Evolutionary conservation across 2,888 invertebrate species (phyloP).

Genomic region (Orgyia antiqua): DNA sequence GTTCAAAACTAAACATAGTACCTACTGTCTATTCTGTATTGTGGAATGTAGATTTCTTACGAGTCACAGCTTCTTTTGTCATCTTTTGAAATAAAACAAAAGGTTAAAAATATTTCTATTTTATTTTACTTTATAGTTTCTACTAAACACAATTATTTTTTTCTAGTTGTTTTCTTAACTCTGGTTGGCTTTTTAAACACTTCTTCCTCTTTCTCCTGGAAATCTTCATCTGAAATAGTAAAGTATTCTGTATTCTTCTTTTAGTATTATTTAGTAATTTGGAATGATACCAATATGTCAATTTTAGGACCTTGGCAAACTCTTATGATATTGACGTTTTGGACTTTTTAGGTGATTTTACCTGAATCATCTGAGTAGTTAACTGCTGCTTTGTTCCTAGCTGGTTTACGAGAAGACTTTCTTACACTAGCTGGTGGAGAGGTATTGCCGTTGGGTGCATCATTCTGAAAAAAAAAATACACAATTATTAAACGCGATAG

Average conservation of each 20-base stretch:
- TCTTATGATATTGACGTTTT: no score
- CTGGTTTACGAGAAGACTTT: slow-evolving; percentile 53
- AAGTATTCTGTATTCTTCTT: no score
- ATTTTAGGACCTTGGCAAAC: no score
- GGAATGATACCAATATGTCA: no score
- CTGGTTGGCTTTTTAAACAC: slow-evolving; percentile 67
- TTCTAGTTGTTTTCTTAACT: slow-evolving; percentile 51
- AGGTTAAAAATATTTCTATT: no score
- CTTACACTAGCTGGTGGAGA: slow-evolving; percentile 53
- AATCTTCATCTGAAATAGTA: slow-evolving; percentile 54
- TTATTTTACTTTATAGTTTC: not conserved
- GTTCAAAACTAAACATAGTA: no score
- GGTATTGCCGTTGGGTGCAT: slow-evolving; percentile 43
- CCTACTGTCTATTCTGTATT: no score
- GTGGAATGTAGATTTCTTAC: no score
- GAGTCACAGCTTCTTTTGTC: no score
- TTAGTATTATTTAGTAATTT: no score
- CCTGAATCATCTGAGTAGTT: slow-evolving; percentile 64
- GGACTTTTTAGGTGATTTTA: slow-evolving; percentile 12
- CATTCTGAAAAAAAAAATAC: slow-evolving; percentile 45
- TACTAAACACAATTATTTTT: slow-evolving; percentile 30
- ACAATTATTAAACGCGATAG: not conserved
- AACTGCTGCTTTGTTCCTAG: slow-evolving; percentile 36
- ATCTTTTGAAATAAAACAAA: no score
- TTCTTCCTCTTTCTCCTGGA: slow-evolving; percentile 51